These are phyloP conservation scores for Sebastolobus altivelis DNA, from an alignment of 2,797 vertebrate species.

Conservation along the genomic window DNA sequence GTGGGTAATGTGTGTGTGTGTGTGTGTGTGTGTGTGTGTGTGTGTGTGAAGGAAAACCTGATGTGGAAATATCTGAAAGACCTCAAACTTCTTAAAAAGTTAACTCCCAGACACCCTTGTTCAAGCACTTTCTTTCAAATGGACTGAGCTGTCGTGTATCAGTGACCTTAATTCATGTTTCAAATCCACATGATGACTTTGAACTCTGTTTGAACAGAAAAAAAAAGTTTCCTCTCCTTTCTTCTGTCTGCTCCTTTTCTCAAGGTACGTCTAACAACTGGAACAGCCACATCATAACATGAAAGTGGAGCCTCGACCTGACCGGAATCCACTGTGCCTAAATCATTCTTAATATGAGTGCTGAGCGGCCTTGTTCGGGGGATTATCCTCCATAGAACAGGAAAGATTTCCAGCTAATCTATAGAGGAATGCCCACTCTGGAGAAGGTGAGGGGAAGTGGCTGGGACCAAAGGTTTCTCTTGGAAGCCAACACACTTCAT, in stretches of 20 bases:
- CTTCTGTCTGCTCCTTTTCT: conserved; percentile 62
- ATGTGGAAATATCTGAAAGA: conserved; percentile 71
- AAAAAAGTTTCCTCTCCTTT: conserved; percentile 40
- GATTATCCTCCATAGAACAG: conserved; percentile 85
- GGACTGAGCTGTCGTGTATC: conserved; percentile 50
- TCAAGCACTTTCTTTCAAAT: conserved; percentile 37
- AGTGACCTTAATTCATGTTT: conserved; percentile 71
- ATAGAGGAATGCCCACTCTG: conserved; percentile 82
- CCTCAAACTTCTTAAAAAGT: conserved; percentile 63
- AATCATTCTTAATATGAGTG: conserved; percentile 80
- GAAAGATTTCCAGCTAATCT: conserved; percentile 87
- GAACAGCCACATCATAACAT: conserved; percentile 76
- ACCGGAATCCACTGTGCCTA: conserved; percentile 78
- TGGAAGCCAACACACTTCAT: conserved; percentile 65
- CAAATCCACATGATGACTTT: conserved; percentile 74
- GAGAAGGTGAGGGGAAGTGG: conserved; percentile 81
- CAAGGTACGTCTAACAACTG: conserved; percentile 61
- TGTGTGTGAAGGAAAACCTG: conserved; percentile 59
- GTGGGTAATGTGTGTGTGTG: conserved; percentile 50
- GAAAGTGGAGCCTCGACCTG: conserved; percentile 74
- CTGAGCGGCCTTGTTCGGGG: conserved; percentile 66
- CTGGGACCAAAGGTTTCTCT: conserved; percentile 73
- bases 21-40: conserved; percentile 35
- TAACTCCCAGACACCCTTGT: conserved; percentile 58
- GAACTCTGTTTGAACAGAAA: conserved; percentile 71